phyloP scores from a whole-genome alignment of 2,113 vertebrate species.

The Scytalopus superciliaris region DNA sequence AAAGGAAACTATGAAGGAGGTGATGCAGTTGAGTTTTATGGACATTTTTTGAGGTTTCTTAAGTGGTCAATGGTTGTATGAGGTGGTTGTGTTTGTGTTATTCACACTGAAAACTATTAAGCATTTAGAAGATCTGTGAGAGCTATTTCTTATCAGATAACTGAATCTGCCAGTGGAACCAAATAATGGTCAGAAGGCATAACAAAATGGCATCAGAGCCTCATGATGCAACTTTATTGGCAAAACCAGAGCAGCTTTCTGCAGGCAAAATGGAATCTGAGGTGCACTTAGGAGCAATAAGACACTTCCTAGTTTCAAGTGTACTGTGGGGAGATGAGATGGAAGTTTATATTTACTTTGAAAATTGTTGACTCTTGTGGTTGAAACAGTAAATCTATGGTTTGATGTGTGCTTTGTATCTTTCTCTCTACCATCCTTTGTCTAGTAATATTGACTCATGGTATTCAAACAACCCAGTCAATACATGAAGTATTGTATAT shows the following conservation, averaged over 20 bases:
- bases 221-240: background rate
- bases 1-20: background rate
- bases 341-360: background rate
- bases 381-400: background rate
- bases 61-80: background rate
- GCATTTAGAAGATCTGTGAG: background rate
- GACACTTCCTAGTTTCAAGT: background rate
- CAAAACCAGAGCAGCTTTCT: background rate
- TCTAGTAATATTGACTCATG: slow-evolving; percentile 37
- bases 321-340: background rate
- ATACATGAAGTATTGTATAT: slow-evolving; percentile 43
- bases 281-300: background rate
- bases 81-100: background rate
- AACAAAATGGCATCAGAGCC: background rate
- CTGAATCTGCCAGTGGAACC: background rate
- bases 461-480: slow-evolving; percentile 27
- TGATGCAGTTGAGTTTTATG: background rate
- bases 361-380: slow-evolving; percentile 6
- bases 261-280: background rate
- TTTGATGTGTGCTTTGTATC: slow-evolving; percentile 27
- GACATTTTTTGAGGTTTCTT: background rate
- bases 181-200: background rate
- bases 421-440: slow-evolving; percentile 19
- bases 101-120: background rate
- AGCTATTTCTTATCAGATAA: background rate